Conservation (phyloP, 2,888 invertebrate species). For the Listrodromus nycthemerus region DNA sequence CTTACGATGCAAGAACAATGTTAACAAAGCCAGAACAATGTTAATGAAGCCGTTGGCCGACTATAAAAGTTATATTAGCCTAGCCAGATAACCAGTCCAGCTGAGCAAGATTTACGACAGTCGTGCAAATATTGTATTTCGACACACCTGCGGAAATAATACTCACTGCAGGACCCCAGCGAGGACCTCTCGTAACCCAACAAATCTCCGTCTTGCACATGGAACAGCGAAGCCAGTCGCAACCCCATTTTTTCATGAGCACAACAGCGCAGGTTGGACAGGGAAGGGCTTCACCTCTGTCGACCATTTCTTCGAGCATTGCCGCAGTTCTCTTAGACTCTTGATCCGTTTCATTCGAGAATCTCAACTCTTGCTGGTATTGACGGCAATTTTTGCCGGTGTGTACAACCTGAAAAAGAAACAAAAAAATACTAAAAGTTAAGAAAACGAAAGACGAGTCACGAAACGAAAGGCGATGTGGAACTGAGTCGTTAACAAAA, state of each 20-base stretch:
- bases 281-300: conserved; percentile 93
- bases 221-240: conserved; percentile 96
- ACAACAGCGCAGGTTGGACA: conserved; percentile 95
- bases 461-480: neutral
- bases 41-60: neutral
- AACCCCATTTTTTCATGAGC: conserved; percentile 96
- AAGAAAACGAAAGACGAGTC: neutral
- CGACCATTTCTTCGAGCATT: conserved; percentile 93
- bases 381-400: conserved; percentile 92
- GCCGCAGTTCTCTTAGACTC: conserved; percentile 90
- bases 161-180: conserved; percentile 88
- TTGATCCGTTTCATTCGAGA: conserved; percentile 88
- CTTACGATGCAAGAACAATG: neutral
- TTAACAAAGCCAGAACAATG: neutral
- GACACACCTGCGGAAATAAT: conserved; percentile 10
- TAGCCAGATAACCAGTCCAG: neutral
- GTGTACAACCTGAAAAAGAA: conserved; percentile 89
- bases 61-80: neutral
- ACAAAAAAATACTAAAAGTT: conserved; percentile 28
- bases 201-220: conserved; percentile 97
- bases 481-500: neutral
- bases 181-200: conserved; percentile 94
- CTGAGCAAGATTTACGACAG: neutral
- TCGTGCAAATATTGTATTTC: neutral
- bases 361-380: conserved; percentile 89